Conservation (phyloP, 2,888 invertebrate genomes). For the Mythimna pallens region DNA sequence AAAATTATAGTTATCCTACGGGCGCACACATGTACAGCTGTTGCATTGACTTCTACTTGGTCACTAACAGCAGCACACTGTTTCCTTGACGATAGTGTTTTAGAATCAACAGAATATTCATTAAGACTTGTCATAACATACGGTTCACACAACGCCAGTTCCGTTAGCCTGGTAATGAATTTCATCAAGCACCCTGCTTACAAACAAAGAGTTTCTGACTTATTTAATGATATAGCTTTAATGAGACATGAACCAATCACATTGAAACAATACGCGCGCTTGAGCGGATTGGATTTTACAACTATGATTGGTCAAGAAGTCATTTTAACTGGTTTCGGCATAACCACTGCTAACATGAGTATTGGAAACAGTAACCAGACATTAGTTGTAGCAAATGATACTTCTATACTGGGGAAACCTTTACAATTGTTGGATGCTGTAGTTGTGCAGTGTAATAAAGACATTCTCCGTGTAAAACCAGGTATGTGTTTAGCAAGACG, state of each 20-base stretch:
- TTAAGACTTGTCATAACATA: neutral
- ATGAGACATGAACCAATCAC: constrained; percentile 22
- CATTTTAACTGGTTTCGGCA: constrained; percentile 32
- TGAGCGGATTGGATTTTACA: constrained; percentile 36
- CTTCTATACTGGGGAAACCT: constrained; percentile 16
- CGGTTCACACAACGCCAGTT: neutral
- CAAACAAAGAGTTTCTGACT: accelerated
- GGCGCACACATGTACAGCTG: constrained; percentile 12
- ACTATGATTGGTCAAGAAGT: constrained; percentile 35
- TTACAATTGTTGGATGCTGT: constrained; percentile 34
- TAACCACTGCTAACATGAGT: neutral
- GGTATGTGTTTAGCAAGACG: constrained; percentile 35
- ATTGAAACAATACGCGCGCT: constrained; percentile 23
- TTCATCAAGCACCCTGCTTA: constrained; percentile 17
- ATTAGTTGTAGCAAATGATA: neutral
- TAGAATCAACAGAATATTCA: neutral
- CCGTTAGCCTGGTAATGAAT: neutral
- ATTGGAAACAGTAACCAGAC: accelerated
- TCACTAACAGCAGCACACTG: constrained; percentile 40
- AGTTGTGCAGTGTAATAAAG: constrained; percentile 1
- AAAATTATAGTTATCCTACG: accelerated
- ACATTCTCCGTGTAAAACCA: neutral
- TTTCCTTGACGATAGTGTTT: accelerated
- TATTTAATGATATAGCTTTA: constrained; percentile 39
- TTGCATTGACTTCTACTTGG: constrained; percentile 31